Conservation (phyloP, 2,888 invertebrate genomes). For the Apantesis nais region DNA sequence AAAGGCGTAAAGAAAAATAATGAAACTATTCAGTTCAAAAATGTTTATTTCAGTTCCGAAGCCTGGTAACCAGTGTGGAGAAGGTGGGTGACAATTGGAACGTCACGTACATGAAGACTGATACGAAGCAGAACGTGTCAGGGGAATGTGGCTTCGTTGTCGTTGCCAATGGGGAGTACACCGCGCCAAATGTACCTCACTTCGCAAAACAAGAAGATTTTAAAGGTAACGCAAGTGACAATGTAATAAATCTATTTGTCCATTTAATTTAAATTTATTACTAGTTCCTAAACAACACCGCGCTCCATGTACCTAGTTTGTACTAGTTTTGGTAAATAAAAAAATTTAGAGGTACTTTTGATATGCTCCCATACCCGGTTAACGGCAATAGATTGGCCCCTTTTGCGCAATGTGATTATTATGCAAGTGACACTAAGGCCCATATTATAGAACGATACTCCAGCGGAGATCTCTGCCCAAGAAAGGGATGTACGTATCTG, state of each 20-base stretch:
- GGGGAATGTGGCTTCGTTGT: constrained; percentile 87
- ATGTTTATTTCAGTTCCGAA: constrained; percentile 69
- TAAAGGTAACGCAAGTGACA: constrained; percentile 57
- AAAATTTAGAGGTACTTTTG: no score
- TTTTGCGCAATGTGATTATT: no score
- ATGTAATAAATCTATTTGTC: neutral
- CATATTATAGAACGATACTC: no score
- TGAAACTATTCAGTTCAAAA: neutral
- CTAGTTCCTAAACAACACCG: no score
- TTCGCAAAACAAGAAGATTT: constrained; percentile 65
- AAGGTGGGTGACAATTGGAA: constrained; percentile 76
- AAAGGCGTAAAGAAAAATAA: neutral
- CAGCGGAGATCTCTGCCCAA: no score
- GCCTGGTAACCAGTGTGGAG: constrained; percentile 76
- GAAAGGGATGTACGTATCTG: no score
- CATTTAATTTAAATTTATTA: no score
- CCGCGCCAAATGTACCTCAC: constrained; percentile 62
- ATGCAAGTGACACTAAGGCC: no score
- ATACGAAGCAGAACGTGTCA: constrained; percentile 65
- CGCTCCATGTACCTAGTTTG: no score
- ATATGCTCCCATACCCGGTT: no score
- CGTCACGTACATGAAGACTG: constrained; percentile 76
- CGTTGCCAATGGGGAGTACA: constrained; percentile 88
- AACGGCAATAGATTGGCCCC: no score
- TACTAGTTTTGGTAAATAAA: no score